These are phyloP conservation scores for Tiliacea aurago DNA, from an alignment of 2,888 invertebrate genomes.

Conservation along the genomic window DNA sequence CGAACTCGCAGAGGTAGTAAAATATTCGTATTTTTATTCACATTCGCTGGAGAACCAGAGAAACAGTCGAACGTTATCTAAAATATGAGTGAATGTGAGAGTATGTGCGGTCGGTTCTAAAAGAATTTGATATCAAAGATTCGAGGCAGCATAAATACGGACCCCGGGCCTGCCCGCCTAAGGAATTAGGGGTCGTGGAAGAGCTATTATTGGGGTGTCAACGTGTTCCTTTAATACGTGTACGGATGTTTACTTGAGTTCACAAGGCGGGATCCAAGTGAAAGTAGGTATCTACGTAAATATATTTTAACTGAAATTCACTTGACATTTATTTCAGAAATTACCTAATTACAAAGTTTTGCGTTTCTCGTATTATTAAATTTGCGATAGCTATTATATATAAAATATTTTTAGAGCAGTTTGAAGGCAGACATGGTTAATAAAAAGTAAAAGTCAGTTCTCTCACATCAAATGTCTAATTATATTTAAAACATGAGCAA, in stretches of 20 bases:
- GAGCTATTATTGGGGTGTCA: conserved; percentile 27
- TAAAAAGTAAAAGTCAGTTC: background rate
- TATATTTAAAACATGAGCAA: background rate
- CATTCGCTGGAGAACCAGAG: conserved; percentile 76
- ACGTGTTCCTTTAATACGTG: conserved; percentile 1
- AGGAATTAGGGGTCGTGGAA: conserved; percentile 52
- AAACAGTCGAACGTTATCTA: conserved; percentile 87
- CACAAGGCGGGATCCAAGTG: background rate
- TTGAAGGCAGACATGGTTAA: background rate
- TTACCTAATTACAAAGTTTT: background rate
- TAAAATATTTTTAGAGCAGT: background rate
- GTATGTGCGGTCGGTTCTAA: conserved; percentile 86
- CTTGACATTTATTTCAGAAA: background rate
- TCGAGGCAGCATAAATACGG: conserved; percentile 73
- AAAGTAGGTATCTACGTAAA: background rate
- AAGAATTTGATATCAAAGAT: conserved; percentile 89
- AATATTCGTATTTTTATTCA: conserved; percentile 85
- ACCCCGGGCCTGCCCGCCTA: conserved; percentile 52
- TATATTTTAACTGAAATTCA: background rate
- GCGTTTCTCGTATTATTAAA: background rate
- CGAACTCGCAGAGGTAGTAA: conserved; percentile 74
- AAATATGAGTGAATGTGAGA: conserved; percentile 85
- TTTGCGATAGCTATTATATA: background rate
- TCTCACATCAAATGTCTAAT: background rate
- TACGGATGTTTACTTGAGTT: background rate